Base-by-base conservation (phyloP, 2,888 invertebrate genomes). In the Plagodis dolabraria region DNA sequence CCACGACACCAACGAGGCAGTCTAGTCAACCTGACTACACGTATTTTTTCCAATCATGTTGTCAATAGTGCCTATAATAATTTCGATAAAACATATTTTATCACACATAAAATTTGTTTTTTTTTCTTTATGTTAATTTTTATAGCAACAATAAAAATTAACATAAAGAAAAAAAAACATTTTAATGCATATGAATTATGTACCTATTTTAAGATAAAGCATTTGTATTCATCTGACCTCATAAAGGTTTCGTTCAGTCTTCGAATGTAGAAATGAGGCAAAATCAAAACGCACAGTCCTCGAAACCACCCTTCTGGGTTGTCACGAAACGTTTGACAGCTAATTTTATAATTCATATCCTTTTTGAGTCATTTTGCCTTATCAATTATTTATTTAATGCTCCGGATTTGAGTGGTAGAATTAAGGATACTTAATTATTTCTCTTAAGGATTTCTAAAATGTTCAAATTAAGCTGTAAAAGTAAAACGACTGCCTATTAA, bases 311-410 rank as follows among this genome's bases (percentile, higher is more conserved):
- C 87, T 83, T 87, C 85, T 79, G 74, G 76, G 76, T 76, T 75
- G 80, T 82, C 79, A 74, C 81, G 83, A 89, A 90, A 82, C 87
- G 83, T 87, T 90, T 87, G 83, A 83, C 80, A 82, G 82, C 72
- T 87, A 89, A 90, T 89, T 89, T 85, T 81, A 86, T 91, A 91
- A 91, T 87, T 89, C 82, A 88, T 67, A 64, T 87, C 89, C 89
- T 89, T 91, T 90, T 89, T 80, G 80, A 78, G 76, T 81, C 87
- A 87, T 91, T 92, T 92, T 88, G 86, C 75, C 71, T 79, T 74
- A 86, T 91, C 82, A 89, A 91, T 85, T 82, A 90, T 91, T 89
- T 82, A 91, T 84, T 70, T 76, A 76, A 76, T 71, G 77, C 77
- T 80, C 78, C 79, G 72, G 81, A 85, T 87, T 86, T 84, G 77